Evolutionary conservation across 2,113 vertebrate species (phyloP), one percentile per base, ranked within the genome.

Genomic region (Nycticorax nycticorax): DNA sequence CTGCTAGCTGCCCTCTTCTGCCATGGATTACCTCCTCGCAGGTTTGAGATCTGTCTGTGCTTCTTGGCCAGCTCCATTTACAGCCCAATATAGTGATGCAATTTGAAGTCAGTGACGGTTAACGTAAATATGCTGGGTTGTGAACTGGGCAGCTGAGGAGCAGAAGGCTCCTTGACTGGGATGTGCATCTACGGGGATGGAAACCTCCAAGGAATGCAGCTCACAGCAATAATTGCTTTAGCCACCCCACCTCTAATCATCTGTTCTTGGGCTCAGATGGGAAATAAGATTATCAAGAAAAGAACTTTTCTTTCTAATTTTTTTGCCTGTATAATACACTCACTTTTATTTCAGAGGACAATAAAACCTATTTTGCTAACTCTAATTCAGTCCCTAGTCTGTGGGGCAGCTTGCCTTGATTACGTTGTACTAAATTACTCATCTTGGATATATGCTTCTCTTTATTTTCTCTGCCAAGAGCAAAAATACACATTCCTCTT

Each of bases 361-460:
- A 43, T 39, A 89, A 75, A 45, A 16, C 1, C 53, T 33, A 27
- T 55, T 41, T 93, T 56, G 77, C 76, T 89, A 23, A 86, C 79
- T 87, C 73, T 45, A 47, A 66, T 79, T 77, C 80, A 88, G 63
- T 41, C 68, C 52, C 20, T 35, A 8, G 52, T n/a, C 76, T 74
- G 47, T 30, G 45, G 69, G 69, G 35, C 94, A 93, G 94, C 88
- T 88, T 95, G 93, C 60, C 91, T 95, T 87, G 73, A 96, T 97
- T 96, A 86, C 92, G 78, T 81, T 26, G 92, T 60, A 77, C 87
- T 64, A 52, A 92, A 93, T 95, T 95, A 91, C 93, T 96, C 93
- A 92, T 91, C 77, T 50, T 89, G 92, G 81, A 72, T 75, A 64
- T 47, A 91, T 71, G 60, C 76, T 93, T 83, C 93, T 74, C 83